phyloP scores from a whole-genome alignment of 2,113 vertebrate species.

The Zosterops pallidus region DNA sequence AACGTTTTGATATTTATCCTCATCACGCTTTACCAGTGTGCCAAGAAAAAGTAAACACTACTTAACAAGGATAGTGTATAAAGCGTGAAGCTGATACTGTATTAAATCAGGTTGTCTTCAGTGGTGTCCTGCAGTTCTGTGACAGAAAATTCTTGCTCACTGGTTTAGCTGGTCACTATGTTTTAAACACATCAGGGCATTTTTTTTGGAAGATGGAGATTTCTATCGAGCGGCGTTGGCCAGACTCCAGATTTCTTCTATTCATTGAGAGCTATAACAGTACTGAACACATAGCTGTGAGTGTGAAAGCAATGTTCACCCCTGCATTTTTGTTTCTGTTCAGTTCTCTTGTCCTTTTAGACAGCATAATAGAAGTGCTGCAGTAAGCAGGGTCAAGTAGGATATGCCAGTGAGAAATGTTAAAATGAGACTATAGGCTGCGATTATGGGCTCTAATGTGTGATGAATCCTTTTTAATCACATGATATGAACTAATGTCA shows the following conservation, averaged over 20 bases:
- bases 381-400: slow-evolving; percentile 90
- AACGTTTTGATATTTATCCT: neutral
- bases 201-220: slow-evolving; percentile 66
- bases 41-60: neutral
- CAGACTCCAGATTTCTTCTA: slow-evolving; percentile 83
- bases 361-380: slow-evolving; percentile 88
- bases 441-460: slow-evolving; percentile 84
- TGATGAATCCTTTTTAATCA: slow-evolving; percentile 86
- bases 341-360: slow-evolving; percentile 87
- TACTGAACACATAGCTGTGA: slow-evolving; percentile 63
- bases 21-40: neutral
- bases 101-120: slow-evolving; percentile 24
- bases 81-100: neutral
- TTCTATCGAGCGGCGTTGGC: slow-evolving; percentile 78
- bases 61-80: neutral
- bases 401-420: slow-evolving; percentile 78
- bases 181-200: slow-evolving; percentile 62
- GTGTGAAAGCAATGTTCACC: slow-evolving; percentile 87
- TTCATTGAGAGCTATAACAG: slow-evolving; percentile 77
- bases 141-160: neutral
- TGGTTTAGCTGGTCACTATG: neutral
- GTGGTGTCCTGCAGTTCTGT: neutral
- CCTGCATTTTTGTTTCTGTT: slow-evolving; percentile 87
- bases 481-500: slow-evolving; percentile 89
- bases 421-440: slow-evolving; percentile 84